A percentile compares a stretch with the other conserved stretches of the same genome.
Evolutionary conservation across 2,888 invertebrate species (phyloP).

Genomic region (Chrysotoxum bicinctum): DNA sequence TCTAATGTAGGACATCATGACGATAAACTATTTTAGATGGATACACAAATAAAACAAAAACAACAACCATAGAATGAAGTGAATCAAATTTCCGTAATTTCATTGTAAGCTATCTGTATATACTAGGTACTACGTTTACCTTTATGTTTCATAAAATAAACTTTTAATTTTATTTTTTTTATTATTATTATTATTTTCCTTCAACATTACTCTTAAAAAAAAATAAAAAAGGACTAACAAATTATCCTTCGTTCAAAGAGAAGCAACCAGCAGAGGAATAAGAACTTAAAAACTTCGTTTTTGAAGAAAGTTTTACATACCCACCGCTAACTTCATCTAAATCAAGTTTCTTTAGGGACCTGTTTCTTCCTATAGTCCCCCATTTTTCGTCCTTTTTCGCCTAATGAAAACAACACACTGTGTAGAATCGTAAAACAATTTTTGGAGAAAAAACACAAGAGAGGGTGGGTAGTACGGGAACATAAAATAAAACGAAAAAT

Average conservation of each 20-base stretch:
- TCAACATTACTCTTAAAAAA: slow-evolving; percentile 16
- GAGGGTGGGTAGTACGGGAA: not conserved
- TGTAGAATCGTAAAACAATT: slow-evolving; percentile 69
- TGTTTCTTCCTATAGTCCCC: not conserved
- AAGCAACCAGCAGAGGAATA: slow-evolving; percentile 37
- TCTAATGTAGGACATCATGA: slow-evolving; percentile 73
- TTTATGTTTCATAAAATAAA: slow-evolving; percentile 71
- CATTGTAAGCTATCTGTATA: slow-evolving; percentile 64
- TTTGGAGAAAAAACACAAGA: slow-evolving; percentile 62
- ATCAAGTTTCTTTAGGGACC: slow-evolving; percentile 63
- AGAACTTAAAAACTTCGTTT: slow-evolving; percentile 30
- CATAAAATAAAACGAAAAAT: slow-evolving; percentile 47
- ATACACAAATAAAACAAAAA: slow-evolving; percentile 46
- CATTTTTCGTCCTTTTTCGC: slow-evolving; percentile 45
- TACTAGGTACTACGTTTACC: slow-evolving; percentile 55
- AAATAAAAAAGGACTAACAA: slow-evolving; percentile 44
- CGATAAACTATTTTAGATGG: slow-evolving; percentile 75
- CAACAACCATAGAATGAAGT: slow-evolving; percentile 63
- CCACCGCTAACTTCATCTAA: slow-evolving; percentile 70
- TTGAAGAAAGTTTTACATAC: slow-evolving; percentile 69
- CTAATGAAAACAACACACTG: slow-evolving; percentile 74
- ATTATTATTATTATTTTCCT: slow-evolving; percentile 20
- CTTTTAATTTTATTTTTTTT: slow-evolving; percentile 61
- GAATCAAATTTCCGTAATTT: slow-evolving; percentile 73
- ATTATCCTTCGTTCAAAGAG: slow-evolving; percentile 65